These are phyloP conservation scores for Mesocricetus auratus DNA, from an alignment of 2,113 vertebrate genomes.

Conservation along the genomic window DNA sequence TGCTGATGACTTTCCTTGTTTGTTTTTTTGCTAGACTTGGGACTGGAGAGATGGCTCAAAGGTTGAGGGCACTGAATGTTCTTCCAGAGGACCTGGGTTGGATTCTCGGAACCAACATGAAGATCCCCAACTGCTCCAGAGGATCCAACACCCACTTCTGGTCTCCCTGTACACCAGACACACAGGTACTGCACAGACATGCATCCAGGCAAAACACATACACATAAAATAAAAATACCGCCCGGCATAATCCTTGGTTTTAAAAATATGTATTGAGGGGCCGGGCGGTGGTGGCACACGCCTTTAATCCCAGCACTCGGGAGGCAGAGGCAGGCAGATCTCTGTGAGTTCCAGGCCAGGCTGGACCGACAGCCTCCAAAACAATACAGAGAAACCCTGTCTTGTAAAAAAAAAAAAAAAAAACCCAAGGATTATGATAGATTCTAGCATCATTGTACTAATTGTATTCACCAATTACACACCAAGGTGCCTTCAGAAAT, in stretches of 20 bases:
- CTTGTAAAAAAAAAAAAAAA: too few species aligned
- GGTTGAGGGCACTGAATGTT: not conserved
- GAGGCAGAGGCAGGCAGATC: too few species aligned
- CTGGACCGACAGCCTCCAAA: too few species aligned
- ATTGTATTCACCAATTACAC: not conserved
- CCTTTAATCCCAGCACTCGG: too few species aligned
- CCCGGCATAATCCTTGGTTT: too few species aligned
- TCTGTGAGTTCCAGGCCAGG: too few species aligned
- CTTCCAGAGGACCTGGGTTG: not conserved
- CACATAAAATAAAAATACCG: not conserved
- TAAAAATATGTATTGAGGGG: too few species aligned
- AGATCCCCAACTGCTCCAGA: not conserved
- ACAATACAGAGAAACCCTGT: too few species aligned
- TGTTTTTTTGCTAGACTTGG: slow-evolving; percentile 1
- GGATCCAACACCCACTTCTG: not conserved
- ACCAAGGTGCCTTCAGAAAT: slow-evolving; percentile 7
- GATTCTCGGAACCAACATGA: not conserved
- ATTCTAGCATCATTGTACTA: not conserved
- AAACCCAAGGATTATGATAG: not conserved
- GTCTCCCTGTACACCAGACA: not conserved
- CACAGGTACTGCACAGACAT: not conserved
- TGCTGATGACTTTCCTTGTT: not conserved
- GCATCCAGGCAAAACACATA: not conserved
- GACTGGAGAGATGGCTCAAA: not conserved
- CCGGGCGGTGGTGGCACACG: too few species aligned